Conservation (phyloP, 2,113 vertebrate species). For the Nycticebus coucang region DNA sequence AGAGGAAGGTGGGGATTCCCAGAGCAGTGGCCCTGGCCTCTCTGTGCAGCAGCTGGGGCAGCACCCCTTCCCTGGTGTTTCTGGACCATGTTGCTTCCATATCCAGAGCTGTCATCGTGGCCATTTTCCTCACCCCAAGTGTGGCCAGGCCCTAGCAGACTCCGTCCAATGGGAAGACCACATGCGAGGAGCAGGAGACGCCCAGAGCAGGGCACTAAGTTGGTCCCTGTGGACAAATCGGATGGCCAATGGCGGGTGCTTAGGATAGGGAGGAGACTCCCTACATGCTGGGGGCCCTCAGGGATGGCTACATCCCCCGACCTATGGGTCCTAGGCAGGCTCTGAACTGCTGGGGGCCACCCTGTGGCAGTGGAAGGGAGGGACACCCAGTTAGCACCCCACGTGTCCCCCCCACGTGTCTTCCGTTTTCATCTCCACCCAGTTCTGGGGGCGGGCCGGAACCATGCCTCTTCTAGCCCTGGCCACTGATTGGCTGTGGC, state of each 20-base stretch:
- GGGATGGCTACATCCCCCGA: not conserved
- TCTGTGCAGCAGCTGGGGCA: not conserved
- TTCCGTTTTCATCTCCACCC: conserved; percentile 81
- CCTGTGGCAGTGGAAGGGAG: conserved; percentile 48
- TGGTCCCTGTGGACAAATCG: not conserved
- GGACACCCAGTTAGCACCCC: not conserved
- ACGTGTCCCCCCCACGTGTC: not conserved
- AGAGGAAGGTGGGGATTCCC: not conserved
- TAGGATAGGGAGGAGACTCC: too few relatives aligned
- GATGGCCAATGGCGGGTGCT: not conserved
- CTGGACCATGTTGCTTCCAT: not conserved
- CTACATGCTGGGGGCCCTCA: too few relatives aligned
- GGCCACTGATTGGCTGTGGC: conserved; percentile 84
- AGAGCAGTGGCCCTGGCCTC: not conserved
- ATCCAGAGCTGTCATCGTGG: not conserved
- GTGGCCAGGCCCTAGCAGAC: not conserved
- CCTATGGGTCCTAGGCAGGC: not conserved
- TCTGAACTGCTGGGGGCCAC: too few relatives aligned
- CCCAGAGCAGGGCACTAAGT: not conserved
- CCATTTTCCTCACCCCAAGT: rapidly evolving
- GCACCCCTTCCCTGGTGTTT: rapidly evolving
- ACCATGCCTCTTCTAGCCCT: conserved; percentile 73
- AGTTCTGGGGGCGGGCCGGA: conserved; percentile 60
- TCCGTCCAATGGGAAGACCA: not conserved
- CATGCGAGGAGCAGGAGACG: not conserved